Conservation (phyloP, 2,113 vertebrate species). For the Geothlypis trichas region DNA sequence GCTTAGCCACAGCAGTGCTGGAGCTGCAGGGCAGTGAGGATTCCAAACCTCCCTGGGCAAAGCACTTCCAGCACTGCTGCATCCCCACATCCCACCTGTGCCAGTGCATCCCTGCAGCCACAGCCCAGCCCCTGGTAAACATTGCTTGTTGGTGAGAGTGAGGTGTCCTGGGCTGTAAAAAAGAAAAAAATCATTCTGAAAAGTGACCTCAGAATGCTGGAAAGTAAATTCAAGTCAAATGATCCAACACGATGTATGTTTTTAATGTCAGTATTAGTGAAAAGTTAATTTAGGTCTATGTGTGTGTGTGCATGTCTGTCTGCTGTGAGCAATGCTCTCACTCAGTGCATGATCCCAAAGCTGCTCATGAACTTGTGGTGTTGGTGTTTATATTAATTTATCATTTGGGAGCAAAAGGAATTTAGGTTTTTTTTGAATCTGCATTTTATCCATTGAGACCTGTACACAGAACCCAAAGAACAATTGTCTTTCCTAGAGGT, state of each 20-base stretch:
- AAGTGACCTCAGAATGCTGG: background rate
- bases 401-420: background rate
- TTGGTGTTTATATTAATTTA: background rate
- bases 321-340: background rate
- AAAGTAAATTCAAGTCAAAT: background rate
- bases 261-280: background rate
- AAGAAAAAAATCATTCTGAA: background rate
- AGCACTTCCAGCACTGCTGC: background rate
- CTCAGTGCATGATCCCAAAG: background rate
- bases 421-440: background rate
- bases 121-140: background rate
- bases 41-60: background rate
- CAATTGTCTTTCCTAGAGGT: background rate
- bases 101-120: rapidly evolving
- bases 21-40: background rate
- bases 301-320: background rate
- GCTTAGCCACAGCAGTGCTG: background rate
- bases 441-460: background rate
- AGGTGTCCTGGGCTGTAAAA: background rate
- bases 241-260: background rate
- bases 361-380: background rate
- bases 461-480: background rate
- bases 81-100: rapidly evolving
- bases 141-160: rapidly evolving
- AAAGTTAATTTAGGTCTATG: background rate